Percentiles rank a stretch among this genome's conserved stretches.
phyloP scores from a whole-genome alignment of 1,140 invertebrate genomes.

The Drosophila nannoptera region DNA sequence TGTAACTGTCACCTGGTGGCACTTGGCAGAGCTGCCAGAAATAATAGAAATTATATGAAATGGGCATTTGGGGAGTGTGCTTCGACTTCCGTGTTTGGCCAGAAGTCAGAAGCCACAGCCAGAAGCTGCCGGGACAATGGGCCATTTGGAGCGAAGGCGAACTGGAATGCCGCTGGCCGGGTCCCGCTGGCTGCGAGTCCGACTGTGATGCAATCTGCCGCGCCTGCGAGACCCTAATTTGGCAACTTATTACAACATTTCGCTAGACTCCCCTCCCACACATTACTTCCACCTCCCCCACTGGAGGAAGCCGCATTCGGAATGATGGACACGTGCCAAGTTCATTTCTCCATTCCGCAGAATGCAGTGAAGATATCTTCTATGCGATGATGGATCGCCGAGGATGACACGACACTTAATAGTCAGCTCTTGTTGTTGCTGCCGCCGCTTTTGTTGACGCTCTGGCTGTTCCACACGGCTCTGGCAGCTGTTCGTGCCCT shows the following conservation, averaged over 20 bases:
- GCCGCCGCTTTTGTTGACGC: conserved; percentile 42
- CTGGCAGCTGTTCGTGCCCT: conserved; percentile 54
- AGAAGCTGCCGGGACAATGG: conserved; percentile 52
- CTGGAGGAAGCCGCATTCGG: conserved; percentile 42
- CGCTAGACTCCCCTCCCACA: conserved; percentile 19
- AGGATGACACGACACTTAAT: conserved; percentile 74
- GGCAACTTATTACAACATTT: conserved; percentile 62
- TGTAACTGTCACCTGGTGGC: conserved; percentile 74
- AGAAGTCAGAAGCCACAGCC: too few relatives aligned
- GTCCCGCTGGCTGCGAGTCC: too few relatives aligned
- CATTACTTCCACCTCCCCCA: conserved; percentile 46
- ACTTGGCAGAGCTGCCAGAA: conserved; percentile 70
- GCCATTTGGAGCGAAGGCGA: conserved; percentile 50
- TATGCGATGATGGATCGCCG: conserved; percentile 67
- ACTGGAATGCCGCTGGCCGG: too few relatives aligned
- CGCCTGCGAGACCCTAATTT: conserved; percentile 51
- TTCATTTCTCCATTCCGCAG: conserved; percentile 49
- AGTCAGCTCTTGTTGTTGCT: conserved; percentile 45
- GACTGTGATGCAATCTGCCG: conserved; percentile 44
- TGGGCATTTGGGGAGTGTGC: conserved; percentile 72
- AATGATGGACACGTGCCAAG: conserved; percentile 72
- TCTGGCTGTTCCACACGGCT: conserved; percentile 28
- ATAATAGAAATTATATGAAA: conserved; percentile 77
- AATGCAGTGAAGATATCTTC: conserved; percentile 36
- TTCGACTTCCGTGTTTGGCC: conserved; percentile 44